Conservation (phyloP, 2,888 invertebrate genomes). For the Heliconius charithonia region DNA sequence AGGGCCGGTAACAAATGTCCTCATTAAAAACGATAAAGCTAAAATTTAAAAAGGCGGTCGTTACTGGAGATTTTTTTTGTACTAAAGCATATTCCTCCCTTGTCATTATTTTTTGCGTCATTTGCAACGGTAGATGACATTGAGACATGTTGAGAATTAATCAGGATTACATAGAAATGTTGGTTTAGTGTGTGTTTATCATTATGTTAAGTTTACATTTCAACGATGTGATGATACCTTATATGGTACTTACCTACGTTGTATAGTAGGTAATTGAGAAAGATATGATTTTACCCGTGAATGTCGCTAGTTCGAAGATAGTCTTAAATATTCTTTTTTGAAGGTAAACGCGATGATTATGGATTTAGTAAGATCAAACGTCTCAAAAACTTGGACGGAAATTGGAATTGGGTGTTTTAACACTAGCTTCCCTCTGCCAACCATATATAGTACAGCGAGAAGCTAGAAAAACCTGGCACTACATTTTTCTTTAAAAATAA, state of each 20-base stretch:
- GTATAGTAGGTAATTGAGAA: not conserved
- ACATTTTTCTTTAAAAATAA: not conserved
- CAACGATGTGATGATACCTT: not conserved
- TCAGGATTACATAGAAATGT: slow-evolving; percentile 56
- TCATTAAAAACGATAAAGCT: slow-evolving; percentile 39
- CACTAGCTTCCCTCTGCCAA: too few relatives aligned
- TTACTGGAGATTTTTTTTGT: slow-evolving; percentile 30
- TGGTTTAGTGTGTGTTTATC: slow-evolving; percentile 19
- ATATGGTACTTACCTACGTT: not conserved
- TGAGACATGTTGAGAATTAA: slow-evolving; percentile 76
- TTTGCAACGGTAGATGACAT: slow-evolving; percentile 73
- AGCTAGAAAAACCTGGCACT: not conserved
- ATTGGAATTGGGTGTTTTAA: too few relatives aligned
- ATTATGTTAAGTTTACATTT: slow-evolving; percentile 1
- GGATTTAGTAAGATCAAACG: too few relatives aligned
- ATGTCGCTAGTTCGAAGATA: not conserved
- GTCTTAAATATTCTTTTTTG: too few relatives aligned
- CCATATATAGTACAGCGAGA: too few relatives aligned
- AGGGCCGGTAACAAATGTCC: slow-evolving; percentile 34
- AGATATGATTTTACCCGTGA: not conserved
- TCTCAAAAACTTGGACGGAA: too few relatives aligned
- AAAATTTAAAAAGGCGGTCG: slow-evolving; percentile 35
- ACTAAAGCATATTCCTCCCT: slow-evolving; percentile 42
- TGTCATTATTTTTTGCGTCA: slow-evolving; percentile 71
- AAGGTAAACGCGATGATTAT: too few relatives aligned